Percentiles rank a stretch among this genome's conserved stretches.
Conservation (phyloP, 2,797 vertebrate genomes). For the Coccyzus lansbergi region DNA sequence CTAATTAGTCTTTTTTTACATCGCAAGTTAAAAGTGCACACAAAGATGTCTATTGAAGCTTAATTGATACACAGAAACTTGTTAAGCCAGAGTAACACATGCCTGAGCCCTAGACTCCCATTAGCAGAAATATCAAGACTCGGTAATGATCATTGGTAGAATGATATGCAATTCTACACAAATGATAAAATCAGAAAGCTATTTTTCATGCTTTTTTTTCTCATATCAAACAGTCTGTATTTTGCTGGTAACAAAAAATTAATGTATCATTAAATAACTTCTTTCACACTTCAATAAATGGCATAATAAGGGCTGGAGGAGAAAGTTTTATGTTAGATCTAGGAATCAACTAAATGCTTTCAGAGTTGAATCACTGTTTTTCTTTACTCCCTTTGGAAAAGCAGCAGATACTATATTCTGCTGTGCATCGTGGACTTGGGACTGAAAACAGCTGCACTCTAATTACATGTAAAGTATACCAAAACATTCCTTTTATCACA, state of each 20-base stretch:
- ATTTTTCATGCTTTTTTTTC: not conserved
- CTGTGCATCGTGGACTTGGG: constrained; percentile 81
- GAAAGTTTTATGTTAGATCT: constrained; percentile 73
- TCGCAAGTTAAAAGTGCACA: not conserved
- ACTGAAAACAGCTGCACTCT: constrained; percentile 89
- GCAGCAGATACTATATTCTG: constrained; percentile 79
- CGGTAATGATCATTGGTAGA: not conserved
- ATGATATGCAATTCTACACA: not conserved
- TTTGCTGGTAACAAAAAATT: constrained; percentile 48
- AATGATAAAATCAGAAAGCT: not conserved
- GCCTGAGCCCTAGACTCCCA: not conserved
- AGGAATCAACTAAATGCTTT: constrained; percentile 78
- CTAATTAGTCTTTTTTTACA: constrained; percentile 23
- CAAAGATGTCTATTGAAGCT: not conserved
- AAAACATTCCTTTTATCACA: constrained; percentile 90
- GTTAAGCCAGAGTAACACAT: not conserved
- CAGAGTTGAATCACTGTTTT: constrained; percentile 84
- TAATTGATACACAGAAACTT: not conserved
- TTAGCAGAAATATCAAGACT: not conserved
- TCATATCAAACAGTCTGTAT: not conserved
- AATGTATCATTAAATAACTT: constrained; percentile 43
- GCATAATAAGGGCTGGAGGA: constrained; percentile 38
- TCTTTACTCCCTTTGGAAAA: constrained; percentile 81
- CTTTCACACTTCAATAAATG: constrained; percentile 17
- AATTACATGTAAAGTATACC: constrained; percentile 91